These are phyloP conservation scores for Fissipunctia ypsillon DNA, from an alignment of 2,888 invertebrate genomes.

Conservation along the genomic window DNA sequence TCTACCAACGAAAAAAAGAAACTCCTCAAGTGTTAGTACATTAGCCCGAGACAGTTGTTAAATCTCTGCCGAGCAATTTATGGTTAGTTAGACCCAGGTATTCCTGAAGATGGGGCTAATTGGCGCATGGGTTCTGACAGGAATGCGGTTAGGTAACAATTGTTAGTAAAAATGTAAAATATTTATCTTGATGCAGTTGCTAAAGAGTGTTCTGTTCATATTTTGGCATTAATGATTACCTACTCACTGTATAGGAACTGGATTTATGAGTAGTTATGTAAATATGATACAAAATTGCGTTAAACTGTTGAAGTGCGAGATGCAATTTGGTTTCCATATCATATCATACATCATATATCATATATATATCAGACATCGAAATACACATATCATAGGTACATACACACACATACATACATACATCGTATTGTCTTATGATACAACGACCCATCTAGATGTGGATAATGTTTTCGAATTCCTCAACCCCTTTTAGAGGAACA, in stretches of 20 bases:
- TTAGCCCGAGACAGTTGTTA: slow-evolving; percentile 38
- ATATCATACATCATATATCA: neutral
- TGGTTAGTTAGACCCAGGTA: slow-evolving; percentile 3
- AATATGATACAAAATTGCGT: neutral
- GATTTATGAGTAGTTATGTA: neutral
- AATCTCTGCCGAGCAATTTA: slow-evolving; percentile 42
- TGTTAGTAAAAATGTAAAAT: neutral
- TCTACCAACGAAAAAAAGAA: slow-evolving; percentile 49
- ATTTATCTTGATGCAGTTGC: neutral
- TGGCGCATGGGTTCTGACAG: neutral
- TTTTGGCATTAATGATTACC: neutral
- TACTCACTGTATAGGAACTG: neutral
- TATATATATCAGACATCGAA: neutral
- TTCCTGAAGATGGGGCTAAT: slow-evolving; percentile 8
- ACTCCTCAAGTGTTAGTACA: slow-evolving; percentile 38
- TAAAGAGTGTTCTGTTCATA: neutral
- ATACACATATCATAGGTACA: too few species aligned
- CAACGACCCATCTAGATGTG: neutral
- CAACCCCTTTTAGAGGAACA: slow-evolving; percentile 43
- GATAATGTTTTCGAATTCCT: slow-evolving; percentile 36
- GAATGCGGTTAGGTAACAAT: slow-evolving; percentile 8
- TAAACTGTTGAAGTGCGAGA: slow-evolving; percentile 2
- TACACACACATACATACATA: neutral
- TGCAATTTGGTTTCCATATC: slow-evolving; percentile 1
- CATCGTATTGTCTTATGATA: neutral